Evolutionary conservation across 2,113 vertebrate species (phyloP).

Genomic region (Pterocles orientalis): DNA sequence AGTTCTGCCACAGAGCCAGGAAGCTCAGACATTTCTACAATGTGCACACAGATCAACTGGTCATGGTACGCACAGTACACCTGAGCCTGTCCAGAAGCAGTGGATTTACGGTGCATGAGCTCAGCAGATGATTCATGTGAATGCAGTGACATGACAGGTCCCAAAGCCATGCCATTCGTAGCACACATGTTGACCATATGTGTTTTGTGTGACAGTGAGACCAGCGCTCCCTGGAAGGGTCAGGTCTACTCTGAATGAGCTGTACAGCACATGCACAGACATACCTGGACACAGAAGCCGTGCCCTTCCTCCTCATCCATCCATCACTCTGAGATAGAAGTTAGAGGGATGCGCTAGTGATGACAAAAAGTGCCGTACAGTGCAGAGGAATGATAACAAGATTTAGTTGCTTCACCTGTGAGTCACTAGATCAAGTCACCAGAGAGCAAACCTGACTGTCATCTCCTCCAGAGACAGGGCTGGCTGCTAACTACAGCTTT

Average conservation of each 20-base stretch:
- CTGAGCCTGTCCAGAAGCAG: background rate
- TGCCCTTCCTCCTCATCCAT: background rate
- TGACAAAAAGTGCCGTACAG: background rate
- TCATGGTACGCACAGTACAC: background rate
- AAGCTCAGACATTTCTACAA: background rate
- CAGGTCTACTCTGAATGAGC: background rate
- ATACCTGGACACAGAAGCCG: background rate
- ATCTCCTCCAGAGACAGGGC: background rate
- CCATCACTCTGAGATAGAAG: background rate
- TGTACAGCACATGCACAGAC: background rate
- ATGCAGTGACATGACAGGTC: background rate
- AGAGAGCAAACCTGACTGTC: background rate
- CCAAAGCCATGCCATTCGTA: background rate
- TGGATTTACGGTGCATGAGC: background rate
- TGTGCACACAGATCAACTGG: background rate
- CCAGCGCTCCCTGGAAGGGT: background rate
- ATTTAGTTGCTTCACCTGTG: background rate
- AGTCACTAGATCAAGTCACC: background rate
- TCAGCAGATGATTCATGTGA: background rate
- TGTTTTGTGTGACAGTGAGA: background rate
- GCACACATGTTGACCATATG: background rate
- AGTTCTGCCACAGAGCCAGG: background rate
- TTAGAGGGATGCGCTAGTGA: background rate
- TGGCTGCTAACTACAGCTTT: background rate
- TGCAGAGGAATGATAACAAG: background rate